These are phyloP conservation scores for Corythaeola cristata DNA, from an alignment of 2,113 vertebrate genomes.

Conservation along the genomic window DNA sequence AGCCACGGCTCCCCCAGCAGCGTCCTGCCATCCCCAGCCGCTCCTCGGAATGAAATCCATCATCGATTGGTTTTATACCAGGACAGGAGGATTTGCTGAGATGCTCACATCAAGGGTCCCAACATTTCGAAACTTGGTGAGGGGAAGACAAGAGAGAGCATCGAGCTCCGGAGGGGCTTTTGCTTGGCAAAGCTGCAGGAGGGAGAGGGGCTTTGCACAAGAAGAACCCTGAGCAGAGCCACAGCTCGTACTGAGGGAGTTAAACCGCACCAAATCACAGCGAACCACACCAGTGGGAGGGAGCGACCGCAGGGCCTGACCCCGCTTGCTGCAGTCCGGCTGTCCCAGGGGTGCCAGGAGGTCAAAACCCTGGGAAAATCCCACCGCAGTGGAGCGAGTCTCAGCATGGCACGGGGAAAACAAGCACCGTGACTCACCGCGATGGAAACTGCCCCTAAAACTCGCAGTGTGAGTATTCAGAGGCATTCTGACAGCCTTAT, in stretches of 20 bases:
- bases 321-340: fast-evolving
- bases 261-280: neutral
- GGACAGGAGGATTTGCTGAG: neutral
- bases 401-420: neutral
- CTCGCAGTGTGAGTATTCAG: neutral
- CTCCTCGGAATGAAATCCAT: neutral
- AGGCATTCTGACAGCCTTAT: neutral
- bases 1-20: neutral
- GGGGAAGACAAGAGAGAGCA: neutral
- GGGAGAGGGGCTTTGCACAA: neutral
- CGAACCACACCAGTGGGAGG: neutral
- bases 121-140: neutral
- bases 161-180: neutral
- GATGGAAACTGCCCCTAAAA: neutral
- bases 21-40: fast-evolving
- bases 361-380: neutral
- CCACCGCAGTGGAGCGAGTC: fast-evolving
- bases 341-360: neutral
- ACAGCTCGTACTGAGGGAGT: neutral
- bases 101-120: neutral
- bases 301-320: neutral
- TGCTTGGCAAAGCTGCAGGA: neutral
- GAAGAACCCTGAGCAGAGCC: neutral
- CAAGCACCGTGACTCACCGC: neutral
- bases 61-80: neutral